Percentiles rank a stretch among this genome's conserved stretches.
These are phyloP conservation scores for Brachypalpus laphriformis DNA, from an alignment of 2,888 invertebrate genomes.

Conservation along the genomic window DNA sequence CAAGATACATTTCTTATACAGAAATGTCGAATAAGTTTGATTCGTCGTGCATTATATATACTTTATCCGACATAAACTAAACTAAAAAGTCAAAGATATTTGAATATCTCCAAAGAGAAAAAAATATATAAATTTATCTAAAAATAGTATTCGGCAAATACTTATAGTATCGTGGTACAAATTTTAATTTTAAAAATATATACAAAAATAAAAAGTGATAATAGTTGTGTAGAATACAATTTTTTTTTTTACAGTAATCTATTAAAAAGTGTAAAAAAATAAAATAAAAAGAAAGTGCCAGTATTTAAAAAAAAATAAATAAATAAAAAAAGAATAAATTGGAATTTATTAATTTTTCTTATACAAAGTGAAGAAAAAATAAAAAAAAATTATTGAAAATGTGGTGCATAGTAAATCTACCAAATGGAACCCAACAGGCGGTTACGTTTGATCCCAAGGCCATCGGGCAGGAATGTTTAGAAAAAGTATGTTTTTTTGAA, in stretches of 20 bases:
- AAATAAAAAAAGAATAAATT: background rate
- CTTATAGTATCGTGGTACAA: background rate
- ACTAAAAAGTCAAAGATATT: background rate
- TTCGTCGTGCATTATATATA: constrained; percentile 64
- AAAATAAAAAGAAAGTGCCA: constrained; percentile 14
- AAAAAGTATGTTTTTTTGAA: constrained; percentile 87
- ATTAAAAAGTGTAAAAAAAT: background rate
- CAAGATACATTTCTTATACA: constrained; percentile 57
- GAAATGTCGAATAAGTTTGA: constrained; percentile 69
- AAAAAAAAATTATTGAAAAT: constrained; percentile 82
- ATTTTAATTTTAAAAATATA: background rate
- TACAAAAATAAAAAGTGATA: background rate
- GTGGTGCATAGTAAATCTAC: constrained; percentile 94
- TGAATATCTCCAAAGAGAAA: background rate
- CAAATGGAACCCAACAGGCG: constrained; percentile 86
- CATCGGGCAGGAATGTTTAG: constrained; percentile 93
- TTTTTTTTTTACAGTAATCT: background rate
- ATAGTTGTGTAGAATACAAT: background rate
- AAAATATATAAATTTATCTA: background rate
- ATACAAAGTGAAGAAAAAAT: background rate
- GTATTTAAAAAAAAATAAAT: background rate
- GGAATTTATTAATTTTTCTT: background rate
- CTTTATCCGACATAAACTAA: constrained; percentile 69
- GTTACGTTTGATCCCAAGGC: constrained; percentile 93
- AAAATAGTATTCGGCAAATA: constrained; percentile 26